Base-by-base conservation (phyloP, 92 coral and sea anemone species). In the Epizoanthus rinbou region DNA sequence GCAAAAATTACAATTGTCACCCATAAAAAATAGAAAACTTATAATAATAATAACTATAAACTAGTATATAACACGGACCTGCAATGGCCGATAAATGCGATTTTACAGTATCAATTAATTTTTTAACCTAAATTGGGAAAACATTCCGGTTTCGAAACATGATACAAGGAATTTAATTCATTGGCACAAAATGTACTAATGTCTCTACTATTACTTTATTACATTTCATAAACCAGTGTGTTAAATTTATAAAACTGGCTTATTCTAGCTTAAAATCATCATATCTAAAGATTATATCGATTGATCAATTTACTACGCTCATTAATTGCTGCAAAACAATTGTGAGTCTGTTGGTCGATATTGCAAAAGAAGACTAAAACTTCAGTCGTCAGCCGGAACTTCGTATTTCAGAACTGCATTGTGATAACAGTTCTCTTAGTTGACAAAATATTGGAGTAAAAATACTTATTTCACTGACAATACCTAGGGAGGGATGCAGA, bases 1-100 rank as follows among this genome's bases (percentile, higher is more conserved):
- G 79, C 72, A 67, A 45, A 74, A 74, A 52, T 24, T 74, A 52
- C 79, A 74, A 74, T 74, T 22, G 41, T 10, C 37, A 74, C 79
- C 79, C 58, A 15, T 45, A 50, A 17, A 24, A 74, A 17, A 21
- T 23, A 22, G 24, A 47, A 74, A 52, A 22, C 54, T 9, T 31
- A 28, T 52, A 74, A 47, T 47, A 47, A 52, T 37, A 37, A 37
- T 37, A 37, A 18, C 63, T 54, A 74, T 18, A 6, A 74, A 74
- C 64, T 54, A 24, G 15, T 52, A 74, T 74, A 57, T 74, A 33
- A 53, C 23, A 74, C 58, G 37, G 43, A 54, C 21, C 64, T 13
- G 16, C 18, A 73, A 5, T 19, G 11, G 79, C 25, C 47, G 33
- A 7, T 21, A 7, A 54, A 56, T 31, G 62, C 10, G 18, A 67